These are phyloP conservation scores for Sebastes nivosus DNA, from an alignment of 2,797 vertebrate genomes.

Conservation along the genomic window DNA sequence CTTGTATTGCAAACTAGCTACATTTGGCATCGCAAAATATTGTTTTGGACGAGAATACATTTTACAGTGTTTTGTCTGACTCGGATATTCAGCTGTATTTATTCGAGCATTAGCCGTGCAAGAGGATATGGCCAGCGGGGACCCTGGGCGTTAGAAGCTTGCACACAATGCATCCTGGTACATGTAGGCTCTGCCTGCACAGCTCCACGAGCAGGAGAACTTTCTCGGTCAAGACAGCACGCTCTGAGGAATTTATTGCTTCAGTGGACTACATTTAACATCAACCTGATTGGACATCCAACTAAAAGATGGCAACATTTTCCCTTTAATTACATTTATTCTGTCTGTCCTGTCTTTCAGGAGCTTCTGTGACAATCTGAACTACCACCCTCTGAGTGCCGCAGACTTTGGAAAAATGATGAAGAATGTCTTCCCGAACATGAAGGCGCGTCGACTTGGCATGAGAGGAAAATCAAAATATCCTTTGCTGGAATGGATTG, in stretches of 20 bases:
- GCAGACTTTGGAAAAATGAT: slow-evolving; percentile 99
- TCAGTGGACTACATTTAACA: neutral
- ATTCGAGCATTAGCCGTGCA: neutral
- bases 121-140: no score
- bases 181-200: rapidly evolving
- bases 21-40: neutral
- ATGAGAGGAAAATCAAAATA: slow-evolving; percentile 99
- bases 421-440: slow-evolving; percentile 99
- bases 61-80: neutral
- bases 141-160: no score
- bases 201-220: neutral
- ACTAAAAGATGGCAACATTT: neutral
- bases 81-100: neutral
- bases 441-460: slow-evolving; percentile 99
- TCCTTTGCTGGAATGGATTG: slow-evolving; percentile 86
- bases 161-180: no score
- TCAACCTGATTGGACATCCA: neutral
- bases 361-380: slow-evolving; percentile 99
- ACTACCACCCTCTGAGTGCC: slow-evolving; percentile 96
- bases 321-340: neutral
- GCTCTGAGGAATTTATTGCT: neutral
- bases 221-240: neutral
- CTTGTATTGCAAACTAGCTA: neutral
- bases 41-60: neutral
- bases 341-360: slow-evolving; percentile 80